Evolutionary conservation across 2,888 invertebrate species (phyloP), one percentile per base, ranked within the genome.

Genomic region (Caenorhabditis sp.): DNA sequence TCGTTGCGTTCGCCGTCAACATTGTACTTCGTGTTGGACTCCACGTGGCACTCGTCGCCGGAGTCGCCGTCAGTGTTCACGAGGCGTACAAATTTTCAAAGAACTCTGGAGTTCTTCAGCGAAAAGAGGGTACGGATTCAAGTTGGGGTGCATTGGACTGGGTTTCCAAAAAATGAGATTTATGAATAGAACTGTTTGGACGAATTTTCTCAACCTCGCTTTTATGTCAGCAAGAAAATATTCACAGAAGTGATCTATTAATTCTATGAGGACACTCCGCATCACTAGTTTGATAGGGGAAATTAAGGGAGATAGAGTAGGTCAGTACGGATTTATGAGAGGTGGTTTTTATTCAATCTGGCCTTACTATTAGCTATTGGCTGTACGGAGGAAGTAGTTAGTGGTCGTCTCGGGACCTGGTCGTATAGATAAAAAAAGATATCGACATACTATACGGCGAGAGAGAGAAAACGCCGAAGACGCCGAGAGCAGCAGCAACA

Each of bases 21-120:
- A 39, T 80, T 15, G 74, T 77, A 6, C 56, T 83, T 24, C 76
- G 76, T 11, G 41, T 85, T 27, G 80, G 84, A 45, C 66, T 83
- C 35, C 71, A 83, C 39, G 74, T 82, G 8, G 76, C 82, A 20
- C 68, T 86, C 13, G 70, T 82, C 22, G 81, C 73, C 20, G 85
- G 85, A 32, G 74, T 87, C 35, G 81, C 74, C 27, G 77, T 87
- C 70, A 85, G 86, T 26, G 71, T 79, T 30, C 85, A 85, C 46
- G 81, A 84, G 11, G 81, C 85, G 15, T 80, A 80, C 52, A 80
- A 84, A 39, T 82, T 85, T 52, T 79, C 83, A 15, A 78, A 80
- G 52, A 62, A 79, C 78, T 56, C 72, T 77, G 53, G 77, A 80
- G 46, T 70, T 41, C 53, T 70, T 35, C 78, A 85, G 53, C 52